These are phyloP conservation scores for Andricus grossulariae DNA, from an alignment of 1,140 invertebrate species.

Conservation along the genomic window DNA sequence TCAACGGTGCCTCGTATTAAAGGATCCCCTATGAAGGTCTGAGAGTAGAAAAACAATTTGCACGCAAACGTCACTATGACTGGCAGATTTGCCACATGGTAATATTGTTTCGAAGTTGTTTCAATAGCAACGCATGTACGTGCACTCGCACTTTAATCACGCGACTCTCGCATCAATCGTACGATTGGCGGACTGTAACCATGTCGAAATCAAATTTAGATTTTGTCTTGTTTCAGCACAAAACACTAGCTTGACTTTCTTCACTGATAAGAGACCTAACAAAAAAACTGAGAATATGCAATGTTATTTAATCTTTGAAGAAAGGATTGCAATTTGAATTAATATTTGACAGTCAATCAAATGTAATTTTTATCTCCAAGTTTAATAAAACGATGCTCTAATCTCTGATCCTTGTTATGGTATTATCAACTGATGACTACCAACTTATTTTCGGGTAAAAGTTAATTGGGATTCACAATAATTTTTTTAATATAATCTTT, in stretches of 20 bases:
- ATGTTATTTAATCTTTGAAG: too few relatives aligned
- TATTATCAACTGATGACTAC: too few relatives aligned
- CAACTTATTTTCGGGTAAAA: too few relatives aligned
- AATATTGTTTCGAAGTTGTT: constrained; percentile 7
- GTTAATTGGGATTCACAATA: too few relatives aligned
- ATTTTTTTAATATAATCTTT: too few relatives aligned
- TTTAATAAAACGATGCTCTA: too few relatives aligned
- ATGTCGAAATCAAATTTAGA: neutral
- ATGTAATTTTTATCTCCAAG: too few relatives aligned
- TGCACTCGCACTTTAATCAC: neutral
- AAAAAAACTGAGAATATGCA: too few relatives aligned
- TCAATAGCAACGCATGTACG: neutral
- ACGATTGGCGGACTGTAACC: constrained; percentile 10
- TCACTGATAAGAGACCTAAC: neutral
- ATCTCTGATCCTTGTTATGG: too few relatives aligned
- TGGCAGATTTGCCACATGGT: neutral
- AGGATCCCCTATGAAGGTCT: neutral
- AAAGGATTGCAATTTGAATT: too few relatives aligned
- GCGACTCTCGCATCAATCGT: constrained; percentile 20
- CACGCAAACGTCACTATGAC: neutral
- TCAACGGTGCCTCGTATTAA: neutral
- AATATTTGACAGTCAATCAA: too few relatives aligned
- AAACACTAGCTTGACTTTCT: neutral
- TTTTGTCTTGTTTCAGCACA: constrained; percentile 22
- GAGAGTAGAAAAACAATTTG: constrained; percentile 10